Percentiles rank a stretch among this genome's conserved stretches.
phyloP scores from a whole-genome alignment of 2,888 invertebrate species.

The Marasmarcha lunaedactyla region DNA sequence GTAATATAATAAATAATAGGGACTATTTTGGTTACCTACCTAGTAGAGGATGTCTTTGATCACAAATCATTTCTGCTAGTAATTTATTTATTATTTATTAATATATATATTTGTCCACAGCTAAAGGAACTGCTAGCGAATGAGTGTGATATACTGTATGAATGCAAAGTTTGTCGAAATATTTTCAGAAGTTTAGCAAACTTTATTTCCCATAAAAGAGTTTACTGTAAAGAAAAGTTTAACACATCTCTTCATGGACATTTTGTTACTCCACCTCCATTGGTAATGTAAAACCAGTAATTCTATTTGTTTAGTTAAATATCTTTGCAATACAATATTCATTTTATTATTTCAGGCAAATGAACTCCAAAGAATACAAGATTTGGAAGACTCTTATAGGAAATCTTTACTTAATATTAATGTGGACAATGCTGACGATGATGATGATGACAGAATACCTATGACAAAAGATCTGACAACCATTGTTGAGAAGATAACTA shows the following conservation, averaged over 20 bases:
- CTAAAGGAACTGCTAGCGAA: slow-evolving; percentile 78
- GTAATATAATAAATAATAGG: too few relatives aligned
- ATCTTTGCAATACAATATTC: too few relatives aligned
- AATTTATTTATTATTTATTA: too few relatives aligned
- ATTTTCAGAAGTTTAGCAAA: slow-evolving; percentile 89
- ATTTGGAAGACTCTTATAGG: slow-evolving; percentile 53
- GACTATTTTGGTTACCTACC: not conserved
- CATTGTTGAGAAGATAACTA: slow-evolving; percentile 62
- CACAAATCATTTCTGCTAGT: too few relatives aligned
- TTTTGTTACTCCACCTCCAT: slow-evolving; percentile 47
- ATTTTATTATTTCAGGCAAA: slow-evolving; percentile 30
- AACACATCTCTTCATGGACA: slow-evolving; percentile 51
- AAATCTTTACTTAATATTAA: slow-evolving; percentile 35
- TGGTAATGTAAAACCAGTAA: too few relatives aligned
- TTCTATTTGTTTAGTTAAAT: too few relatives aligned
- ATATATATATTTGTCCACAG: too few relatives aligned
- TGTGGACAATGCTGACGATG: slow-evolving; percentile 20
- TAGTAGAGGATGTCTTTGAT: too few relatives aligned
- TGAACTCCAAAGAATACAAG: slow-evolving; percentile 59
- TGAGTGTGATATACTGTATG: slow-evolving; percentile 91
- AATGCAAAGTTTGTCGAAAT: slow-evolving; percentile 88
- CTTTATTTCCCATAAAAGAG: slow-evolving; percentile 89
- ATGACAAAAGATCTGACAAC: slow-evolving; percentile 66
- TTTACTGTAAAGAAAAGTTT: slow-evolving; percentile 78
- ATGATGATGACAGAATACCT: slow-evolving; percentile 41